A percentile compares a stretch with the other conserved stretches of the same genome.
Evolutionary conservation across 2,888 invertebrate species (phyloP).

Genomic region (Mongoloraphidia duomilia): DNA sequence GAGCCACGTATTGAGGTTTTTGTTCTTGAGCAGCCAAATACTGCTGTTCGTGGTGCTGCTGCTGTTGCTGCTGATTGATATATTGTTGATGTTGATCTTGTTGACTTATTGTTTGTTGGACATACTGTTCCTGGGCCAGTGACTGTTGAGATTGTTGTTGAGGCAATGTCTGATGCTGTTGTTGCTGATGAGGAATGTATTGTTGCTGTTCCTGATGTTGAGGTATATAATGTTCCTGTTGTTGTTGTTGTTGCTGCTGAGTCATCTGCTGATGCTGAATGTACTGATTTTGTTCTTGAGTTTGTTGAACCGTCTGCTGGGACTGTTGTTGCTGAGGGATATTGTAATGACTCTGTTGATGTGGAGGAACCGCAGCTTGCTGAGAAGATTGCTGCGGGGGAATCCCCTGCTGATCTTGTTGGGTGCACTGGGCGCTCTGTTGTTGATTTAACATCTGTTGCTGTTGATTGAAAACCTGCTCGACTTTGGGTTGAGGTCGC

Average conservation of each 20-base stretch:
- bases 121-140: slow-evolving; percentile 13
- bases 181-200: slow-evolving; percentile 12
- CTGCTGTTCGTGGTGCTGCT: slow-evolving; percentile 6
- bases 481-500: slow-evolving; percentile 15
- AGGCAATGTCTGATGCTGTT: slow-evolving; percentile 16
- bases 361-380: slow-evolving; percentile 13
- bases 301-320: slow-evolving; percentile 16
- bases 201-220: slow-evolving; percentile 13
- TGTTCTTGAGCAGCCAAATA: slow-evolving; percentile 1
- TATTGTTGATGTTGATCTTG: slow-evolving; percentile 11
- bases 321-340: slow-evolving; percentile 15
- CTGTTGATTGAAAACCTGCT: slow-evolving; percentile 21
- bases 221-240: slow-evolving; percentile 7
- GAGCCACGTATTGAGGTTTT: neutral
- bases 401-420: slow-evolving; percentile 1
- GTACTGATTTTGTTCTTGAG: slow-evolving; percentile 13
- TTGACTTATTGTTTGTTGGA: slow-evolving; percentile 5
- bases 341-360: slow-evolving; percentile 17
- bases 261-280: slow-evolving; percentile 12
- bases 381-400: slow-evolving; percentile 8
- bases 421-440: slow-evolving; percentile 14
- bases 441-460: slow-evolving; percentile 14
- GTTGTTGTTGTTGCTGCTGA: slow-evolving; percentile 9
- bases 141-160: slow-evolving; percentile 19
- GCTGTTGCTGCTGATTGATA: slow-evolving; percentile 6